Conservation (phyloP, 2,888 invertebrate genomes). For the Pyrochroa serraticornis region DNA sequence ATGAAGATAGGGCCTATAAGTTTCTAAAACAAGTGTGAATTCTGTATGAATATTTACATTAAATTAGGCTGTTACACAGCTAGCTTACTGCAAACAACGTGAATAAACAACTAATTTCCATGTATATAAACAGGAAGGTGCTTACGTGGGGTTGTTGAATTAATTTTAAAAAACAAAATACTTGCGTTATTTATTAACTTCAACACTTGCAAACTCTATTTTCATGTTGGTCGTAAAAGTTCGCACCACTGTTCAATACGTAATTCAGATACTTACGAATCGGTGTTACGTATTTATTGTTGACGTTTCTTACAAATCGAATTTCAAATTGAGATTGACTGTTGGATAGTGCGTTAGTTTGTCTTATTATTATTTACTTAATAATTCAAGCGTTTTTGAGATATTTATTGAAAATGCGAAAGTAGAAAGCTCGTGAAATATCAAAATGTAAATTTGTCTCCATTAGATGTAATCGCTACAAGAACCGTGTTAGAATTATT, state of each 20-base stretch:
- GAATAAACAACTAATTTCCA: constrained; percentile 47
- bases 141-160: constrained; percentile 23
- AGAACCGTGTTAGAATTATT: constrained; percentile 20
- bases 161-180: constrained; percentile 19
- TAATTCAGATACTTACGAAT: too few relatives aligned
- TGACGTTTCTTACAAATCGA: too few relatives aligned
- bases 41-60: constrained; percentile 47
- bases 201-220: too few relatives aligned
- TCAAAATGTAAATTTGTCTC: constrained; percentile 24
- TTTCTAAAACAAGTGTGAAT: constrained; percentile 39
- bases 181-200: constrained; percentile 12
- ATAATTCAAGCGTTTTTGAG: too few relatives aligned
- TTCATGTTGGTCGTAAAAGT: too few relatives aligned
- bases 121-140: constrained; percentile 40
- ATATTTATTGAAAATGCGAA: not conserved
- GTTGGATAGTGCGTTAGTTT: too few relatives aligned
- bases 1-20: constrained; percentile 31
- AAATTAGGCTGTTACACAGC: constrained; percentile 41
- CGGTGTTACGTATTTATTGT: too few relatives aligned
- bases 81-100: constrained; percentile 43
- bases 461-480: constrained; percentile 19
- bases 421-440: constrained; percentile 18
- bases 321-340: too few relatives aligned
- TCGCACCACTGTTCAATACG: too few relatives aligned
- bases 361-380: too few relatives aligned